Percentiles rank a stretch among this genome's conserved stretches.
These are phyloP conservation scores for Ceyx cyanopectus DNA, from an alignment of 2,113 vertebrate species.

Conservation along the genomic window DNA sequence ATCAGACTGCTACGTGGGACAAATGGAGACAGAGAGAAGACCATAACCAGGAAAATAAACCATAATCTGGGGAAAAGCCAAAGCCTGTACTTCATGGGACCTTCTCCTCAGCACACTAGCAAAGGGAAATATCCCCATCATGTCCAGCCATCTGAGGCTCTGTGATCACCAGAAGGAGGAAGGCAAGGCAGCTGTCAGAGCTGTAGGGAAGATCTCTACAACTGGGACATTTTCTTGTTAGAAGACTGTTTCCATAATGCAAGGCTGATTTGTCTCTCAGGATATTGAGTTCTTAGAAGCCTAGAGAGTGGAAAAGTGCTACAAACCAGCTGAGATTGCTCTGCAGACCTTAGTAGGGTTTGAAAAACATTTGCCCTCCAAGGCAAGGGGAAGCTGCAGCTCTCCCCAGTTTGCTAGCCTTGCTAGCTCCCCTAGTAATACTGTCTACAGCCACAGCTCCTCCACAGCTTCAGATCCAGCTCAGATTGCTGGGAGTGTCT, in stretches of 20 bases:
- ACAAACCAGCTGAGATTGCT: background rate
- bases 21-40: background rate
- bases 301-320: background rate
- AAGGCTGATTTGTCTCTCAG: background rate
- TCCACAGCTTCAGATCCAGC: background rate
- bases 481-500: background rate
- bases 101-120: background rate
- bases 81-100: background rate
- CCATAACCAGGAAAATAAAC: background rate
- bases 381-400: background rate
- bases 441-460: background rate
- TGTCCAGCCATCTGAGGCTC: background rate
- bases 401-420: background rate
- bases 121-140: background rate
- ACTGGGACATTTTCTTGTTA: background rate
- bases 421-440: background rate
- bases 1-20: background rate
- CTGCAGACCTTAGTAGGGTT: background rate
- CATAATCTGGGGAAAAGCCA: background rate
- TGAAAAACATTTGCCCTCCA: background rate
- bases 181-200: background rate
- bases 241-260: background rate
- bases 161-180: background rate
- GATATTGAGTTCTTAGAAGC: background rate
- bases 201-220: background rate